Evolutionary conservation across 2,113 vertebrate species (phyloP).

Genomic region (Lates calcarifer): DNA sequence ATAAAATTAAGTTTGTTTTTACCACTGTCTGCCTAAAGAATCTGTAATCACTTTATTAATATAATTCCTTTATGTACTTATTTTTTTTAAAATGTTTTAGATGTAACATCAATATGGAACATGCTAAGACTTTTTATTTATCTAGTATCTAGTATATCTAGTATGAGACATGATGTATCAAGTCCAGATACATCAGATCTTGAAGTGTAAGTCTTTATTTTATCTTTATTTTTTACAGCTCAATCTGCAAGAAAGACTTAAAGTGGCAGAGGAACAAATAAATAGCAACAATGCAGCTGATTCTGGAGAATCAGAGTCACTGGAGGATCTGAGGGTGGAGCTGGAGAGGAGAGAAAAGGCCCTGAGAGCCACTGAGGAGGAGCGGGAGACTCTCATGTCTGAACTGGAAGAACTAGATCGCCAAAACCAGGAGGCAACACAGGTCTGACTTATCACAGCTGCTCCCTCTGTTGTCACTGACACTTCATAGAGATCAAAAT

Average conservation of each 20-base stretch:
- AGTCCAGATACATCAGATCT: background rate
- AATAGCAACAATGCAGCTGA: background rate
- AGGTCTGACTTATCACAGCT: constrained; percentile 82
- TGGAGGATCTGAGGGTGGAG: constrained; percentile 84
- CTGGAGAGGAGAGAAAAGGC: constrained; percentile 86
- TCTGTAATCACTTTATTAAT: background rate
- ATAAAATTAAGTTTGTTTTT: background rate
- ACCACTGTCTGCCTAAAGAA: background rate
- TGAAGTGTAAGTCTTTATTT: background rate
- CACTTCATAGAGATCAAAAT: no score
- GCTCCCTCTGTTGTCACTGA: background rate
- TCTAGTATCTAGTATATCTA: background rate
- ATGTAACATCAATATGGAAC: background rate
- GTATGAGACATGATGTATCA: no score
- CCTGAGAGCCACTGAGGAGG: constrained; percentile 84
- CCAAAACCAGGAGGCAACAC: constrained; percentile 95
- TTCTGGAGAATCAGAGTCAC: constrained; percentile 52
- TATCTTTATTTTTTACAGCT: constrained; percentile 55
- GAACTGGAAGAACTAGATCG: constrained; percentile 94
- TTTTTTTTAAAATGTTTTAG: background rate
- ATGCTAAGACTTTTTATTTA: background rate
- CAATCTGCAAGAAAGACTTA: constrained; percentile 70
- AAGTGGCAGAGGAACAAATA: constrained; percentile 46
- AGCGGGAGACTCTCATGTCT: constrained; percentile 86
- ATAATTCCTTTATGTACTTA: background rate